Evolutionary conservation across 2,888 invertebrate genomes (phyloP), one percentile per base, ranked within the genome.

Genomic region (Eudasyphora cyanicolor): DNA sequence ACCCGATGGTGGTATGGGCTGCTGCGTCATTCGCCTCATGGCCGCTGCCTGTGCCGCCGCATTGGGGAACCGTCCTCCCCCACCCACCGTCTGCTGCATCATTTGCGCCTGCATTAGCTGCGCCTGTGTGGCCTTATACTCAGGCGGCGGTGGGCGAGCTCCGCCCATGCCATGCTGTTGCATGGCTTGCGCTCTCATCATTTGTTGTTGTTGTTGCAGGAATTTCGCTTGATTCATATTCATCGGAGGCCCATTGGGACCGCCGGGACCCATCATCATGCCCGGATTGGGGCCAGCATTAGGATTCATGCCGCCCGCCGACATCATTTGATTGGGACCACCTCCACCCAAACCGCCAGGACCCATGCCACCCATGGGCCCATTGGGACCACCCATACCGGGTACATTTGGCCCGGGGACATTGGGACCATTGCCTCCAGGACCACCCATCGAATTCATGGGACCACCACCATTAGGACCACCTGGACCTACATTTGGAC

Each of bases 61-160:
- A 88, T 93, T 93, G 49, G 93, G 92, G 84, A 93, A 93, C 78
- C 93, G 92, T 75, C 93, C 93, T 8, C 93, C 92, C 7, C 90
- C 90, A 12, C 90, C 90, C n/a, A 91, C 89, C 7, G 90, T 91
- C 54, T 91, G 91, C 86, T 93, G 93, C 93, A 93, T 93, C 92
- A 93, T 93, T 87, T 94, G 94, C 32, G 93, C 93, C 86, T 92
- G 92, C 91, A 92, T 91, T 70, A 92, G 86, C 79, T 92, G 92
- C 60, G 91, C 91, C 85, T 92, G 92, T 83, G 90, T 92, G 89
- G 95, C 94, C 92, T 97, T 97, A 92, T 97, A 97, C 91, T 97
- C 97, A 1, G 97, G 97, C 54, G 97, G 97, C 24, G 97, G 97
- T 32, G 97, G 96, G 74, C 96, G 93, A 24, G 93, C 93, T 0